Evolutionary conservation across 2,797 vertebrate species (phyloP).

Genomic region (Scleropages formosus): DNA sequence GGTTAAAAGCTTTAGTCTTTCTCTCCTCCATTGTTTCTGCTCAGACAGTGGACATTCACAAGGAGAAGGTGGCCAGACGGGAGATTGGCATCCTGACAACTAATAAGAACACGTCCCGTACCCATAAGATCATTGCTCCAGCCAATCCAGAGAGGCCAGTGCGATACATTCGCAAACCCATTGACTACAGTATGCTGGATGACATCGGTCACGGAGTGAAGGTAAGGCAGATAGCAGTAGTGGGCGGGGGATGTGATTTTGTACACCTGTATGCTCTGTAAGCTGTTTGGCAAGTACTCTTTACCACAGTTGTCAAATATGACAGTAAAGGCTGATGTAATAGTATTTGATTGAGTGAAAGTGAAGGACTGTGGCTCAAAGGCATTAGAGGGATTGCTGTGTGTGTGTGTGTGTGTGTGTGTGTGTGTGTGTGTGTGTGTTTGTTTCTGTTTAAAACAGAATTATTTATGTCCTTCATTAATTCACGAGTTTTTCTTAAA

Average conservation of each 20-base stretch:
- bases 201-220: conserved; percentile 73
- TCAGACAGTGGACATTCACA: conserved; percentile 90
- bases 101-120: conserved; percentile 87
- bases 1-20: neutral
- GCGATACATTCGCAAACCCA: conserved; percentile 89
- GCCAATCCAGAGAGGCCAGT: conserved; percentile 84
- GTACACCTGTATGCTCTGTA: no score
- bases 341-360: no score
- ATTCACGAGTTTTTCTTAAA: no score
- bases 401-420: conserved; percentile 19
- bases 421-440: conserved; percentile 18
- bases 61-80: conserved; percentile 88
- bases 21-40: conserved; percentile 41
- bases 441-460: neutral
- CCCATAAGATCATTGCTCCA: conserved; percentile 88
- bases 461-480: no score
- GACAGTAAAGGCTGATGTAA: neutral
- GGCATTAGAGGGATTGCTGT: neutral
- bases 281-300: no score
- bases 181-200: conserved; percentile 85
- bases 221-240: conserved; percentile 56
- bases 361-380: no score
- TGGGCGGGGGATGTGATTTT: neutral
- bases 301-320: no score
- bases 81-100: conserved; percentile 91